Conservation (phyloP, 2,113 vertebrate genomes). For the Anseranas semipalmata region DNA sequence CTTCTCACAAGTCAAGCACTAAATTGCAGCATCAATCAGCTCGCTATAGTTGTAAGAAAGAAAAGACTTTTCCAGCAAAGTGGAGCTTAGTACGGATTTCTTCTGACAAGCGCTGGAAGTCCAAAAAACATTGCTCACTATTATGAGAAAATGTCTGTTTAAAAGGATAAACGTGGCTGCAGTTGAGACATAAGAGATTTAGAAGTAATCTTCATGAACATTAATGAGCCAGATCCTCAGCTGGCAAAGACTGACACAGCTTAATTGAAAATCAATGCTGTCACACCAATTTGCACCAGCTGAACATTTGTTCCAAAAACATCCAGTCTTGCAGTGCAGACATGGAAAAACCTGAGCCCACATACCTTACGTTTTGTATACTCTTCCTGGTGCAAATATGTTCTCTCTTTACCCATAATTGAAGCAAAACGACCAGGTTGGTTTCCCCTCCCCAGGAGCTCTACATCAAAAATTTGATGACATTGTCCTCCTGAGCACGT, state of each 20-base stretch:
- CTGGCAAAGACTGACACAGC: not conserved
- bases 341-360: not conserved
- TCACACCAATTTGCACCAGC: not conserved
- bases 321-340: not conserved
- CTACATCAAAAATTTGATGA: fast-evolving
- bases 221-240: not conserved
- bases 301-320: not conserved
- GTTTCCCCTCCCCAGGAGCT: not conserved
- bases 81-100: not conserved
- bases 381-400: not conserved
- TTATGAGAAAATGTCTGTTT: not conserved
- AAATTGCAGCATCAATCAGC: not conserved
- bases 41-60: fast-evolving
- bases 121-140: not conserved
- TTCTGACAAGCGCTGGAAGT: not conserved
- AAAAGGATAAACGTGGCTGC: not conserved
- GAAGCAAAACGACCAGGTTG: not conserved
- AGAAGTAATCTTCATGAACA: not conserved
- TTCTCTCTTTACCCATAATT: not conserved
- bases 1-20: not conserved
- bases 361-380: fast-evolving
- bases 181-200: not conserved
- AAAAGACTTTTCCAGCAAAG: not conserved
- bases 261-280: not conserved
- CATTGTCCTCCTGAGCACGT: not conserved